Base-by-base conservation (phyloP, 2,888 invertebrate species). In the Mechanitis mazaeus region DNA sequence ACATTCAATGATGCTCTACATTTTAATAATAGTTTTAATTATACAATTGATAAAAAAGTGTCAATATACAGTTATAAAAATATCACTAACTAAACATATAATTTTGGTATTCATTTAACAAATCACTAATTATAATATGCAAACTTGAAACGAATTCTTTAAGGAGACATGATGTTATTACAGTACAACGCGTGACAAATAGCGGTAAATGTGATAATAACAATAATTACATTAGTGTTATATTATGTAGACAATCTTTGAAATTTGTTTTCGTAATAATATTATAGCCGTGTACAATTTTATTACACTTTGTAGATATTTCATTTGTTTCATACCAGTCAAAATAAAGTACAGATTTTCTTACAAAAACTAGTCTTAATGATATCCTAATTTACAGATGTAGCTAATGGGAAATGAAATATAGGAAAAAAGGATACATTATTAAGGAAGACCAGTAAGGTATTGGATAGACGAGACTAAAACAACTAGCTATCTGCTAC, bases 41-140 rank as follows among this genome's bases (percentile, higher is more conserved):
- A 50, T 31, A 50, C 50, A 50, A 50, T 50, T 50, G 50, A 50
- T 50, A 53, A 58, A 57, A 53, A 58, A 33, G 58, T 58, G 53
- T 58, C 54, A 58, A 47, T 58, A 58, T 58, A 58, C 58, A 58
- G 45, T 58, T 54, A 53, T n/a, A 54, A 54, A 58, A 50, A 53
- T 58, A 58, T 45, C 31, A 54, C 58, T 58, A 58, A 58, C 58
- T 58, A 58, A 53, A 58, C 58, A 58, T 53, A 58, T 58, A 35
- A 47, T 58, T 57, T 58, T 58, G 58, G 58, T 58, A 58, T 58
- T 42, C 28, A 58, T 54, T 58, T 53, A 54, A 47, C 20, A 33
- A 47, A 58, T 50, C 53, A 54, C 58, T 58, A 53, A 54, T 58
- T 58, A 53, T 42, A 58, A 58, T 58, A 28, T 42, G 45, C 58